phyloP scores from a whole-genome alignment of 1,140 invertebrate genomes.

The Hyposmocoma kahamanoa region DNA sequence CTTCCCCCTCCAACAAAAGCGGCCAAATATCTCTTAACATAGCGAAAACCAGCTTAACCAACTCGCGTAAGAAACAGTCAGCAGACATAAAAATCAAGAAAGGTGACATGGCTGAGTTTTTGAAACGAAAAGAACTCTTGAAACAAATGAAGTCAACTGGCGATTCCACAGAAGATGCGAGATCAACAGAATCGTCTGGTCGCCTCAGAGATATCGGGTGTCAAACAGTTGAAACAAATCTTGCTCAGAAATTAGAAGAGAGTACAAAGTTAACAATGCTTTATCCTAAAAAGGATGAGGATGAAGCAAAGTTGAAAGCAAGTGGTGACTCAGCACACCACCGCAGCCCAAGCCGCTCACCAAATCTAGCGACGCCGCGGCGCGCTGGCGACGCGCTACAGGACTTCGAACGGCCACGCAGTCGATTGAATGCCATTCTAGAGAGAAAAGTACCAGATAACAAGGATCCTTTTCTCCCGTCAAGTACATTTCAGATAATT shows the following conservation, averaged over 20 bases:
- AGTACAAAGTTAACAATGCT: conserved; percentile 55
- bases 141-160: conserved; percentile 31
- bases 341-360: conserved; percentile 18
- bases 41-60: conserved; percentile 38
- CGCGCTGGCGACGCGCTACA: conserved; percentile 40
- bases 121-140: conserved; percentile 49
- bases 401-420: conserved; percentile 45
- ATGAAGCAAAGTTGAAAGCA: conserved; percentile 50
- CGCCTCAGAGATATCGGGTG: conserved; percentile 51
- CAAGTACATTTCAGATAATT: conserved; percentile 31
- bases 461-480: conserved; percentile 62
- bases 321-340: conserved; percentile 47
- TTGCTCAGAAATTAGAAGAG: conserved; percentile 47
- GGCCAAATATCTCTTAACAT: conserved; percentile 39
- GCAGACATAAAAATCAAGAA: conserved; percentile 54
- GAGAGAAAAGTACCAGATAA: conserved; percentile 46
- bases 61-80: conserved; percentile 33
- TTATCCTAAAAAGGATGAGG: conserved; percentile 51
- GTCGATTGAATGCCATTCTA: conserved; percentile 52
- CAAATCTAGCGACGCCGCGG: conserved; percentile 22
- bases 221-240: conserved; percentile 58
- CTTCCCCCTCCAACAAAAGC: conserved; percentile 50
- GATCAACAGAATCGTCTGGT: conserved; percentile 45
- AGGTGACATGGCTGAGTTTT: conserved; percentile 65
- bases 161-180: conserved; percentile 27